Conservation (phyloP, 2,888 invertebrate species). For the Microplitis manilae region DNA sequence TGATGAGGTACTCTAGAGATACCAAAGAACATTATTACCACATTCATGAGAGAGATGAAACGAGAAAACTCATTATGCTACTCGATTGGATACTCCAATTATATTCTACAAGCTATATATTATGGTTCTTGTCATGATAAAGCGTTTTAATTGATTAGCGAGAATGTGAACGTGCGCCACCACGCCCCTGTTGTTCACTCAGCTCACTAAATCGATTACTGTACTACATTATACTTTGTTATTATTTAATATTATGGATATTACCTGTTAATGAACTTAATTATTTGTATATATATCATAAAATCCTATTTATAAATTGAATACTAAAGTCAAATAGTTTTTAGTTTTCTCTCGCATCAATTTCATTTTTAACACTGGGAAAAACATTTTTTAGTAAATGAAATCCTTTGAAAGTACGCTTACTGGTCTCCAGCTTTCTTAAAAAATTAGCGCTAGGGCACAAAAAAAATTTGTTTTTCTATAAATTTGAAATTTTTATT, state of each 20-base stretch:
- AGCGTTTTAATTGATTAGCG: constrained; percentile 14
- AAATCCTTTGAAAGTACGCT: too few relatives aligned
- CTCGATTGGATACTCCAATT: not conserved
- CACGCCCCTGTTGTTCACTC: not conserved
- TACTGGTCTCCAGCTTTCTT: too few relatives aligned
- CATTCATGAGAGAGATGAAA: not conserved
- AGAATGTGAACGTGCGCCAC: not conserved
- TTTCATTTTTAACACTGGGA: too few relatives aligned
- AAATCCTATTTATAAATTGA: too few relatives aligned
- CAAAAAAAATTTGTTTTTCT: too few relatives aligned
- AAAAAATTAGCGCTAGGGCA: too few relatives aligned
- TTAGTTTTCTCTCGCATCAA: too few relatives aligned
- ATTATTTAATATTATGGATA: not conserved
- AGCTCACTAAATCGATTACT: not conserved
- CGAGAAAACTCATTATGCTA: not conserved
- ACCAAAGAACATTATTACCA: not conserved
- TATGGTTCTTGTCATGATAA: not conserved
- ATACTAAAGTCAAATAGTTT: too few relatives aligned
- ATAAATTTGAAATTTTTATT: too few relatives aligned
- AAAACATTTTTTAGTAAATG: too few relatives aligned
- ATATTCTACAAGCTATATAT: not conserved
- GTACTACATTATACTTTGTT: not conserved
- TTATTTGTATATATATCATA: not conserved
- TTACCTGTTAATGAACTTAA: not conserved
- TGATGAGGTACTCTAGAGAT: not conserved